Evolutionary conservation across 2,797 vertebrate species (phyloP).

Genomic region (Pseudochromis fuscus): DNA sequence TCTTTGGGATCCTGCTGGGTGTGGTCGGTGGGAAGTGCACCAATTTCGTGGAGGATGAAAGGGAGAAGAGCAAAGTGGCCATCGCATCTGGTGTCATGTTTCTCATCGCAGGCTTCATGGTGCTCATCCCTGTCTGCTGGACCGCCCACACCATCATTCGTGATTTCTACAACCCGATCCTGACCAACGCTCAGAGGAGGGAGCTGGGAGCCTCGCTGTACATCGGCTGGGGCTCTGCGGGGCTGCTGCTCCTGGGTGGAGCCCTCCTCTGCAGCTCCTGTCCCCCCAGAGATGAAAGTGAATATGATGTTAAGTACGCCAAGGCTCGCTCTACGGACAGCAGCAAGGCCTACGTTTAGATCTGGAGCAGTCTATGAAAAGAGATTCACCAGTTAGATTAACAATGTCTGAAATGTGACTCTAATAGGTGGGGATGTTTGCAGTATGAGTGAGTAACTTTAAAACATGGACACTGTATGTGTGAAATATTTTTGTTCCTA

Average conservation of each 20-base stretch:
- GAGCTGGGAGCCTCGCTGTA: conserved; percentile 91
- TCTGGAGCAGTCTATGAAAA: neutral
- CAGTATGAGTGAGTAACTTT: neutral
- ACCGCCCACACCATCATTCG: conserved; percentile 87
- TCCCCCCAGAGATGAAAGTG: conserved; percentile 47
- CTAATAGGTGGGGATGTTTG: neutral
- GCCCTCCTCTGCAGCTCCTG: conserved; percentile 87
- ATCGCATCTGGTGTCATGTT: conserved; percentile 83
- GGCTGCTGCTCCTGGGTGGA: conserved; percentile 88
- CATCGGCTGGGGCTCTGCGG: conserved; percentile 89
- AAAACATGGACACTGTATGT: neutral
- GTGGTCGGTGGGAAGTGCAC: conserved; percentile 90
- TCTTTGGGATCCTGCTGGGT: conserved; percentile 84
- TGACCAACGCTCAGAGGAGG: conserved; percentile 85
- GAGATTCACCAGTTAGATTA: neutral
- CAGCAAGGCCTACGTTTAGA: conserved; percentile 78
- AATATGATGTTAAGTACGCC: conserved; percentile 69
- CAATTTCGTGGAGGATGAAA: conserved; percentile 87
- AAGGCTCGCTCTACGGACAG: conserved; percentile 67
- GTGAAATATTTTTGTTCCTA: neutral
- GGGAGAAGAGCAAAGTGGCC: conserved; percentile 84
- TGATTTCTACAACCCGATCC: conserved; percentile 90
- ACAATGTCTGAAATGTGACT: neutral
- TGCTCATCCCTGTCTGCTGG: conserved; percentile 89
- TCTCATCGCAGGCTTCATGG: conserved; percentile 83